Percentiles rank a stretch among this genome's conserved stretches.
Evolutionary conservation across 2,113 vertebrate genomes (phyloP).

Genomic region (Thinocorus orbignyianus): DNA sequence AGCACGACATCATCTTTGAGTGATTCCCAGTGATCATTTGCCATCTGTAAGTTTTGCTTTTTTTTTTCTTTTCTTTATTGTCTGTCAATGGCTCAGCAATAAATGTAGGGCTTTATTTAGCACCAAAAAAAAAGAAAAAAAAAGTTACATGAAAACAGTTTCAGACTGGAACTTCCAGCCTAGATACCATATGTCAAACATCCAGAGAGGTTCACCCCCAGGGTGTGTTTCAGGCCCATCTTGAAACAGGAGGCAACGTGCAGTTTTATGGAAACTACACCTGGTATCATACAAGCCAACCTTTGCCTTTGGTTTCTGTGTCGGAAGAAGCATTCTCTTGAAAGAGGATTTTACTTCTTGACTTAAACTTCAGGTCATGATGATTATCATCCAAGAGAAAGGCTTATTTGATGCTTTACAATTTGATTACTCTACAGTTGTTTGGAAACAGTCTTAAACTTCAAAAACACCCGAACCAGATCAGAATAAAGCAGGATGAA

Average conservation of each 20-base stretch:
- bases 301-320: background rate
- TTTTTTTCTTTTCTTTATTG: background rate
- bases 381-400: background rate
- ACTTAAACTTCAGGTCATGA: background rate
- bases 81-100: background rate
- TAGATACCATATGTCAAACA: background rate
- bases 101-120: background rate
- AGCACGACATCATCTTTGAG: background rate
- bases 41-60: background rate
- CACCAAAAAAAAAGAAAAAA: background rate
- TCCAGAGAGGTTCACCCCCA: background rate
- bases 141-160: background rate
- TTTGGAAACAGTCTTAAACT: background rate
- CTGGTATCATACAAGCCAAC: background rate
- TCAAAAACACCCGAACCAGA: background rate
- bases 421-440: background rate
- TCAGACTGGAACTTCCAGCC: background rate
- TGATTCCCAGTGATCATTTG: background rate
- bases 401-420: background rate
- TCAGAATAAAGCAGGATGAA: constrained; percentile 5
- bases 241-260: background rate
- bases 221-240: background rate
- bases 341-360: background rate
- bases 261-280: background rate
- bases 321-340: background rate